Percentiles rank a stretch among this genome's conserved stretches.
Evolutionary conservation across 2,888 invertebrate genomes (phyloP).

Genomic region (Perizoma affinitatum): DNA sequence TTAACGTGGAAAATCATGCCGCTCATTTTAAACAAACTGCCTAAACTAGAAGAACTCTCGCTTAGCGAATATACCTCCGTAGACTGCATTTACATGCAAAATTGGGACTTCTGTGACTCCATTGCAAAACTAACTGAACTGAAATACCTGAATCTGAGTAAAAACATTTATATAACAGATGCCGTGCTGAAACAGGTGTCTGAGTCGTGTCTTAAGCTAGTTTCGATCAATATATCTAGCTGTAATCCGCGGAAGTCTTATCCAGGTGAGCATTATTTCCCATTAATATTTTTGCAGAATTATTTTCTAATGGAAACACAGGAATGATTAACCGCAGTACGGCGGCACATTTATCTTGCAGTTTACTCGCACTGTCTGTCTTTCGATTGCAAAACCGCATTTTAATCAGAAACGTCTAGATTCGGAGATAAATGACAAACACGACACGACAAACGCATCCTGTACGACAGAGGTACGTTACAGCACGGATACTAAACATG

Average conservation of each 20-base stretch:
- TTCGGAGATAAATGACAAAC: too few relatives aligned
- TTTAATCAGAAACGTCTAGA: too few relatives aligned
- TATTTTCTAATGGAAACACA: too few relatives aligned
- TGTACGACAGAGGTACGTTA: too few relatives aligned
- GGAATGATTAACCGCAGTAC: too few relatives aligned
- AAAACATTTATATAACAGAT: conserved; percentile 79
- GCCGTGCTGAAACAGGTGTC: conserved; percentile 78
- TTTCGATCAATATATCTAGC: conserved; percentile 73
- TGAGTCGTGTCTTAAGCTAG: conserved; percentile 70
- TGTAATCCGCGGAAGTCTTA: conserved; percentile 63
- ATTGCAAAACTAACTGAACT: conserved; percentile 71
- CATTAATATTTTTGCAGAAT: too few relatives aligned
- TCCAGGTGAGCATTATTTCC: conserved; percentile 48
- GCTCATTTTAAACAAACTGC: conserved; percentile 62
- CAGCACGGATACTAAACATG: too few relatives aligned
- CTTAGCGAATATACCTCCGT: conserved; percentile 66
- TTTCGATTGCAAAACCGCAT: too few relatives aligned
- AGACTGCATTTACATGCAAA: conserved; percentile 49
- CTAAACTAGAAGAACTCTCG: conserved; percentile 65
- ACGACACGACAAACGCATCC: too few relatives aligned
- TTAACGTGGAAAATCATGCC: conserved; percentile 73
- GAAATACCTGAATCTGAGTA: conserved; percentile 69
- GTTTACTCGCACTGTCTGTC: too few relatives aligned
- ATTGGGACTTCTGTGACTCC: conserved; percentile 64
- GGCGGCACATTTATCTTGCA: too few relatives aligned